Evolutionary conservation across 2,113 vertebrate species (phyloP).

Genomic region (Nerophis lumbriciformis): DNA sequence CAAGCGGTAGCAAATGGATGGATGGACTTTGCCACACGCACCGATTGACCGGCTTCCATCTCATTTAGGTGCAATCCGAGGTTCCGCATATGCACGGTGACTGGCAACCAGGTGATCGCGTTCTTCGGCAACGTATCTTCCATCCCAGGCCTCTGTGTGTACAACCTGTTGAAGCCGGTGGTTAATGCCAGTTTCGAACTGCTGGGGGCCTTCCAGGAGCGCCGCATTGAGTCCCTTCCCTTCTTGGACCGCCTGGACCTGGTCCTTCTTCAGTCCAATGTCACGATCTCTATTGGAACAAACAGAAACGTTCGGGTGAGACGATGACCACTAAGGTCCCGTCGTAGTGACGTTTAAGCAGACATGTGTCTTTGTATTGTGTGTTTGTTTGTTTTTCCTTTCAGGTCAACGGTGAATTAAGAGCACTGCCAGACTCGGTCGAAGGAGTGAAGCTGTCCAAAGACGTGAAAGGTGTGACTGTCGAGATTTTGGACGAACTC

Average conservation of each 20-base stretch:
- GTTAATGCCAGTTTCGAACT: background rate
- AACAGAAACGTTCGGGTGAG: slow-evolving; percentile 4
- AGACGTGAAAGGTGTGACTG: background rate
- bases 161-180: background rate
- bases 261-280: background rate
- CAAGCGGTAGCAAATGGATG: too few relatives aligned
- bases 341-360: background rate
- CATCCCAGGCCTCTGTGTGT: background rate
- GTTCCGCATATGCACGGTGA: background rate
- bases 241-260: background rate
- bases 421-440: background rate
- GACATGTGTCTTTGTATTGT: background rate
- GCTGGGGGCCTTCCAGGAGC: background rate
- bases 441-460: background rate
- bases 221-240: background rate
- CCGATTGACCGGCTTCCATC: background rate
- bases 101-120: background rate
- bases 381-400: too few relatives aligned
- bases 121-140: background rate
- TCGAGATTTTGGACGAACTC: background rate
- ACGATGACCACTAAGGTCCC: background rate
- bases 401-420: background rate
- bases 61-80: background rate
- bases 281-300: background rate
- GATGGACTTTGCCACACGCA: background rate